Evolutionary conservation across 2,113 vertebrate genomes (phyloP).

Genomic region (Benitochromis conjunctus): DNA sequence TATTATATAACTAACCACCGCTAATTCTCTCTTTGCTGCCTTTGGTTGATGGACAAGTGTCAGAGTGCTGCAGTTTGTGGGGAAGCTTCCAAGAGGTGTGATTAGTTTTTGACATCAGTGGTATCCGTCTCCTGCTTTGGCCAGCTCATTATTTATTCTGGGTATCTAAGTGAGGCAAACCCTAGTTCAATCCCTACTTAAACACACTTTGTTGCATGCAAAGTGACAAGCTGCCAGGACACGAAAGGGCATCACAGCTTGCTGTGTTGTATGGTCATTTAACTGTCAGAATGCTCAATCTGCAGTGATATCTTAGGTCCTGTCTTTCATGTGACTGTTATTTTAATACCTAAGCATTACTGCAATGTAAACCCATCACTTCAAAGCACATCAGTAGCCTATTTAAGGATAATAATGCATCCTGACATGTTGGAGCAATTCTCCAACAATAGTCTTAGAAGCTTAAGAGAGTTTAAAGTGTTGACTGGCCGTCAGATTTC

Average conservation of each 20-base stretch:
- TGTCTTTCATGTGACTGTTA: neutral
- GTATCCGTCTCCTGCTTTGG: neutral
- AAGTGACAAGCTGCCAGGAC: neutral
- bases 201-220: neutral
- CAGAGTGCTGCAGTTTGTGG: too few species aligned
- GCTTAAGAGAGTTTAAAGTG: accelerated
- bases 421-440: neutral
- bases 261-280: neutral
- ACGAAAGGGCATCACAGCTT: neutral
- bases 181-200: neutral
- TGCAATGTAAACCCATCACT: neutral
- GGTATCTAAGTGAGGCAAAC: neutral
- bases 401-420: neutral
- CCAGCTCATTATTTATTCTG: neutral
- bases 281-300: neutral
- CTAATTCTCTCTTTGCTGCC: neutral
- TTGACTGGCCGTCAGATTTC: neutral
- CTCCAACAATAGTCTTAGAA: neutral
- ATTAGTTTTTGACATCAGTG: neutral
- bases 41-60: neutral
- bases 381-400: neutral
- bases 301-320: neutral
- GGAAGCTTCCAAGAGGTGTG: neutral
- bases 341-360: neutral
- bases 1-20: neutral